phyloP scores from a whole-genome alignment of 2,797 vertebrate species.

The Petrocephalus schoutedeni region DNA sequence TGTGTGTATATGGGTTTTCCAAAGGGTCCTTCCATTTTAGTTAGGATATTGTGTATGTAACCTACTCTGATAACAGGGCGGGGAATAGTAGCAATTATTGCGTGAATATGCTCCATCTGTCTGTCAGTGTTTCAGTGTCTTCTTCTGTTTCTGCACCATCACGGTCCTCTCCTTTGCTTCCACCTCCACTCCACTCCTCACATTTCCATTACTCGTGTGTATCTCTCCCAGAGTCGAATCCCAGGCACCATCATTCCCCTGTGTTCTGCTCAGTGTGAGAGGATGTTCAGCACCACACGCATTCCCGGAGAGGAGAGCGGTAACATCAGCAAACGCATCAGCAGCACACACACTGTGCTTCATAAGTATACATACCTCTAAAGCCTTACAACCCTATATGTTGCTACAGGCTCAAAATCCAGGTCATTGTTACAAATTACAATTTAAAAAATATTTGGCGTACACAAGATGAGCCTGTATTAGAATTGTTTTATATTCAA shows the following conservation, averaged over 20 bases:
- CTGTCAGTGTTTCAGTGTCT: neutral
- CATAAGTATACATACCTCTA: neutral
- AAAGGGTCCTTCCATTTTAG: neutral
- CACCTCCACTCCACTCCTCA: slow-evolving; percentile 11
- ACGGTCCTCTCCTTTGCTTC: neutral
- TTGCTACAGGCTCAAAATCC: neutral
- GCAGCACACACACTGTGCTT: neutral
- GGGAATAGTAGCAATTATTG: neutral
- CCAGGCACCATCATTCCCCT: slow-evolving; percentile 72
- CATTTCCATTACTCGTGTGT: neutral
- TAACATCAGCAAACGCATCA: slow-evolving; percentile 45
- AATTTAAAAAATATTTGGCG: neutral
- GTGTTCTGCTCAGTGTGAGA: slow-evolving; percentile 83
- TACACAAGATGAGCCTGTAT: neutral
- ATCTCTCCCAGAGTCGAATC: slow-evolving; percentile 63
- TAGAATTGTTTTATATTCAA: neutral
- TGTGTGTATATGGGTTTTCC: neutral
- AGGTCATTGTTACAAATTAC: neutral
- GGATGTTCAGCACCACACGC: slow-evolving; percentile 80
- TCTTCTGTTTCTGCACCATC: neutral
- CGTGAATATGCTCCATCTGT: neutral
- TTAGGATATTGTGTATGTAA: neutral
- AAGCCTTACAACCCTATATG: neutral
- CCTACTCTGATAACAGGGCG: neutral
- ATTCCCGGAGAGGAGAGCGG: slow-evolving; percentile 74